Conservation (phyloP, 2,113 vertebrate species). For the Cololabis saira region DNA sequence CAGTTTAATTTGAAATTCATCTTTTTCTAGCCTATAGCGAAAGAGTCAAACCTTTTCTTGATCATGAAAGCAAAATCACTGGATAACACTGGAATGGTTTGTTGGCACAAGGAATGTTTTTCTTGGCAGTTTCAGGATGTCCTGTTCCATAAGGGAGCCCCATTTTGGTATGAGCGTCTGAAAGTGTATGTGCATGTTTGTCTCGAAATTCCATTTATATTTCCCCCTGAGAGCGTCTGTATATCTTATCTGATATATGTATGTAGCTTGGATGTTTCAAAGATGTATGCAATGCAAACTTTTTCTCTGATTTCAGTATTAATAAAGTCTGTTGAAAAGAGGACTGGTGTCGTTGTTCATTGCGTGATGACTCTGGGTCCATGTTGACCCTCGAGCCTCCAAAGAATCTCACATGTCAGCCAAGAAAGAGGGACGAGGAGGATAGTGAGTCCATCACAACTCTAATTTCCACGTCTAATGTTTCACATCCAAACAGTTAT, state of each 20-base stretch:
- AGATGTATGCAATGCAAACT: conserved; percentile 28
- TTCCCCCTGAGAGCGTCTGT: conserved; percentile 41
- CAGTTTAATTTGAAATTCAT: conserved; percentile 48
- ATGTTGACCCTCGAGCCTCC: conserved; percentile 63
- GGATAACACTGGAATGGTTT: conserved; percentile 69
- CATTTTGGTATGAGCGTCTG: conserved; percentile 60
- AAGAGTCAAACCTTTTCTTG: conserved; percentile 46
- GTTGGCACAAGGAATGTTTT: conserved; percentile 71
- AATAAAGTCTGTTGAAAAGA: conserved; percentile 70
- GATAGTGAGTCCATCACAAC: conserved; percentile 66
- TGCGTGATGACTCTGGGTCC: conserved; percentile 44
- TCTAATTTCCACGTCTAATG: conserved; percentile 62
- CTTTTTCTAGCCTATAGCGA: conserved; percentile 35
- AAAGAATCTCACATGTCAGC: conserved; percentile 69
- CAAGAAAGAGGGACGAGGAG: conserved; percentile 56
- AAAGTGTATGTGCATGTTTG: conserved; percentile 42
- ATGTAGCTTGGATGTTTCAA: conserved; percentile 53
- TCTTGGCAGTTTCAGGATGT: conserved; percentile 75
- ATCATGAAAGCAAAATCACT: conserved; percentile 65
- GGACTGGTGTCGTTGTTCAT: conserved; percentile 41
- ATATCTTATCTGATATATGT: conserved; percentile 34
- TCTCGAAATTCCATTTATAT: conserved; percentile 59
- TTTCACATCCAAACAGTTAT: conserved; percentile 70
- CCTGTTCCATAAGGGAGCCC: conserved; percentile 78
- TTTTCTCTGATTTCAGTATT: conserved; percentile 30